phyloP scores from a whole-genome alignment of 2,888 invertebrate species.

The Mayetiola destructor region DNA sequence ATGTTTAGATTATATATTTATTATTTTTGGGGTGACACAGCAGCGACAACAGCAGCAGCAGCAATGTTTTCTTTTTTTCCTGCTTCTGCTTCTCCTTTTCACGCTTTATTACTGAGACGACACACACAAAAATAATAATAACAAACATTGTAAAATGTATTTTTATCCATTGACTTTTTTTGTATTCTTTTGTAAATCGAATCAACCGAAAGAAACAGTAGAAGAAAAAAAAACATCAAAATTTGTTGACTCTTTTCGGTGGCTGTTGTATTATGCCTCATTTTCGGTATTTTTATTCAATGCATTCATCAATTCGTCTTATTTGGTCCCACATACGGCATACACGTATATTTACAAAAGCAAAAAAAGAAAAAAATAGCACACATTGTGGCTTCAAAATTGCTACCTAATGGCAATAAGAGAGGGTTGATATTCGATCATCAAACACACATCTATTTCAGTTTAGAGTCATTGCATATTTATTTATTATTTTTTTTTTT shows the following conservation, averaged over 20 bases:
- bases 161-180: slow-evolving; percentile 6
- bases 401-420: background rate
- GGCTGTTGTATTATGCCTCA: slow-evolving; percentile 6
- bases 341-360: no score
- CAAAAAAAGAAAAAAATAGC: no score
- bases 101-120: background rate
- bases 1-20: background rate
- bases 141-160: background rate
- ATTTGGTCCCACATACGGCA: no score
- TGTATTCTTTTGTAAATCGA: slow-evolving; percentile 2
- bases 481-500: no score
- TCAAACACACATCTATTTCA: background rate
- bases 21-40: slow-evolving; percentile 8
- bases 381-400: no score
- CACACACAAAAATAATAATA: background rate
- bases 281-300: background rate
- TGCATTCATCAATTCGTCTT: background rate
- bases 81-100: background rate
- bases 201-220: background rate
- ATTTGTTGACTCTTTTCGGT: slow-evolving; percentile 7
- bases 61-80: no score
- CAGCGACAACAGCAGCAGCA: no score
- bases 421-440: background rate
- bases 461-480: slow-evolving; percentile 11
- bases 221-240: background rate